Evolutionary conservation across 2,888 invertebrate species (phyloP).

Genomic region (Notocelia uddmanniana): DNA sequence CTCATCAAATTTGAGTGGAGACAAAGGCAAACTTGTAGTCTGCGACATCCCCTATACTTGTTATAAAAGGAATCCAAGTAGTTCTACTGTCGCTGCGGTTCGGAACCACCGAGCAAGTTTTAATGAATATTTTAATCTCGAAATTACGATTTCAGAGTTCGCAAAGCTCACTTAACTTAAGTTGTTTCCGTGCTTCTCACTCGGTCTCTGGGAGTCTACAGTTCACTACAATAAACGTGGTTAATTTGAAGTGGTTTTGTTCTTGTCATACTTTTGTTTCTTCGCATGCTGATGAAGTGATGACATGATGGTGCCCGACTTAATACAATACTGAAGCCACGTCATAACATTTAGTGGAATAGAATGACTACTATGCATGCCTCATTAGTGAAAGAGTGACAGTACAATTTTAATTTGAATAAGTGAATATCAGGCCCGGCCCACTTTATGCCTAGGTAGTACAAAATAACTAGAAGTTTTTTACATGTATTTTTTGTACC

Average conservation of each 20-base stretch:
- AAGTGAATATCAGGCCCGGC: too few species aligned
- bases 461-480: too few species aligned
- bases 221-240: not conserved
- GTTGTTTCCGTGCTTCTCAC: not conserved
- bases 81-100: not conserved
- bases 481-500: too few species aligned
- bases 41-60: constrained; percentile 12
- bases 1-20: constrained; percentile 74
- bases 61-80: not conserved
- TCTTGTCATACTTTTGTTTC: not conserved
- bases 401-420: too few species aligned
- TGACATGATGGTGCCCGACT: too few species aligned
- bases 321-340: too few species aligned
- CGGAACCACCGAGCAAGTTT: constrained; percentile 31
- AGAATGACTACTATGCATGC: too few species aligned
- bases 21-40: not conserved
- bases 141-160: constrained; percentile 36
- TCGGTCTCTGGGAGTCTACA: not conserved
- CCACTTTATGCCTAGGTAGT: too few species aligned
- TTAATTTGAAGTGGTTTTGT: not conserved
- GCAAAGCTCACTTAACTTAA: constrained; percentile 21
- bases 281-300: too few species aligned
- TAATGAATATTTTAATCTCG: constrained; percentile 46
- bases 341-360: too few species aligned
- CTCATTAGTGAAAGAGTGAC: too few species aligned